These are phyloP conservation scores for Agapornis roseicollis DNA, from an alignment of 2,113 vertebrate genomes.

Conservation along the genomic window DNA sequence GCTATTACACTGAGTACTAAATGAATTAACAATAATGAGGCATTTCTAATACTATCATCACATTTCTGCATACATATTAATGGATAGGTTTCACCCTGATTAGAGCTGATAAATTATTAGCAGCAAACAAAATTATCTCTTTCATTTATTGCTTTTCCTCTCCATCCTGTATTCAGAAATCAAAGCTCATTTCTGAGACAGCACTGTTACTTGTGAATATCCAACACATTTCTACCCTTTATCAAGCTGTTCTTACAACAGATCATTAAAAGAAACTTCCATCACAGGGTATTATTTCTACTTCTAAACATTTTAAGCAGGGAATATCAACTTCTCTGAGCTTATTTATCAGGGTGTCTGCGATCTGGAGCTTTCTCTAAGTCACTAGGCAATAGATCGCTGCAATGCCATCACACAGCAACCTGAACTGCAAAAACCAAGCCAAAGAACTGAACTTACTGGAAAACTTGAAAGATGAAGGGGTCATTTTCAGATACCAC, in stretches of 20 bases:
- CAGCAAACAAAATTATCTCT: constrained; percentile 41
- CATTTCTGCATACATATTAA: constrained; percentile 24
- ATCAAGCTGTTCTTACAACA: neutral
- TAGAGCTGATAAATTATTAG: constrained; percentile 38
- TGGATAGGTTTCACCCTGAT: constrained; percentile 49
- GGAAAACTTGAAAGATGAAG: neutral
- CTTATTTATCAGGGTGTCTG: neutral
- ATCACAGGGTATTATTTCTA: neutral
- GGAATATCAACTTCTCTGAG: neutral
- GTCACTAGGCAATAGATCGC: neutral
- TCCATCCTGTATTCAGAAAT: neutral
- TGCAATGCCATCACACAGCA: neutral
- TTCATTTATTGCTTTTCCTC: neutral
- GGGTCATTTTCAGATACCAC: neutral
- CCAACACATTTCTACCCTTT: neutral
- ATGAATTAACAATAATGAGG: constrained; percentile 66
- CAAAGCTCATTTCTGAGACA: neutral
- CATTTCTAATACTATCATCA: constrained; percentile 35
- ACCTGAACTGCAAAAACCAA: neutral
- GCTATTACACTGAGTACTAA: constrained; percentile 58
- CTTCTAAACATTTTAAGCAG: neutral
- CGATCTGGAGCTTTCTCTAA: neutral
- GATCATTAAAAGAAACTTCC: neutral
- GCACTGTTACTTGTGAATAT: neutral
- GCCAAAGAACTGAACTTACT: neutral